A percentile compares a stretch with the other conserved stretches of the same genome.
Conservation (phyloP, 2,113 vertebrate species). For the Grammatotria lemairii region DNA sequence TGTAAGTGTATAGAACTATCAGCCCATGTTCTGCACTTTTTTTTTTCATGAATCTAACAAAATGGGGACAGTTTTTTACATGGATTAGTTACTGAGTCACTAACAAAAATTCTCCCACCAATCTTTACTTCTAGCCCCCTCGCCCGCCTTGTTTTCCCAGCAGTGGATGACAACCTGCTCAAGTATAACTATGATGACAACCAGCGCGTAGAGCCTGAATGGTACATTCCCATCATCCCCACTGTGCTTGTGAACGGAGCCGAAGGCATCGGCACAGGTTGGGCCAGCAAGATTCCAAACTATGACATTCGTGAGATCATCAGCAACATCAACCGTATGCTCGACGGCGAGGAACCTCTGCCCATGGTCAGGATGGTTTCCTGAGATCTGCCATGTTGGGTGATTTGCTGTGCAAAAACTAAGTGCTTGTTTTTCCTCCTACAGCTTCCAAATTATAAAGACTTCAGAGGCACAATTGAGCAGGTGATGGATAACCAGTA, state of each 20-base stretch:
- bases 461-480: constrained; percentile 89
- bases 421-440: background rate
- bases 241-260: constrained; percentile 87
- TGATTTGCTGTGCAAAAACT: background rate
- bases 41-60: background rate
- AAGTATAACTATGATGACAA: constrained; percentile 94
- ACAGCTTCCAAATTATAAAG: constrained; percentile 92
- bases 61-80: background rate
- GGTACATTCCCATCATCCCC: constrained; percentile 96
- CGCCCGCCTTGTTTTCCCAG: constrained; percentile 84
- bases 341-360: constrained; percentile 83
- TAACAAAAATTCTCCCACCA: background rate
- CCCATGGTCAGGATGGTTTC: constrained; percentile 79
- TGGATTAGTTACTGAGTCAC: background rate
- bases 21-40: background rate
- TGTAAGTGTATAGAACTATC: background rate
- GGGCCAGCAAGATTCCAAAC: constrained; percentile 93
- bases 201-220: constrained; percentile 92
- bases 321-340: constrained; percentile 83
- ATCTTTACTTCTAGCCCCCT: constrained; percentile 69
- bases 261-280: constrained; percentile 96
- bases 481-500: constrained; percentile 84
- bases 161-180: constrained; percentile 84
- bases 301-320: constrained; percentile 86
- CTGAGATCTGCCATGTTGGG: background rate